Evolutionary conservation across 1,140 invertebrate genomes (phyloP), one percentile per base, ranked within the genome.

Genomic region (Holotrichia oblita): DNA sequence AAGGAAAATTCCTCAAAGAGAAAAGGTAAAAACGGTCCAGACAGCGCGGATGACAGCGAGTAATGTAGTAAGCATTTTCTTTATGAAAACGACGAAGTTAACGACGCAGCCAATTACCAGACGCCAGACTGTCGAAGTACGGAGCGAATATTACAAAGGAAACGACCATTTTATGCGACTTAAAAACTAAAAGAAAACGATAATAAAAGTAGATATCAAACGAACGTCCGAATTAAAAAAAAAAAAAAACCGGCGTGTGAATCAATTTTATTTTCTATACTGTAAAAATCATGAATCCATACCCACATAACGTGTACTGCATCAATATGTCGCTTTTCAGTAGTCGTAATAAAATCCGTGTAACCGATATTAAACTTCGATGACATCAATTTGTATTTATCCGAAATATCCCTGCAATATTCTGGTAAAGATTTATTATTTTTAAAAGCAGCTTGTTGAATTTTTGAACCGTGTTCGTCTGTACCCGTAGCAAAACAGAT

Each of bases 401-500:
- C 78, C 0, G 96, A 96, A 75, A 97, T 91, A 69, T 89, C 85
- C 55, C 90, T 87, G 84, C 96, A 98, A 86, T 96, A 98, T 3
- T 90, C 85, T 40, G 85, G 78, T 22, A 91, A 87, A 0, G 90
- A 84, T 40, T 90, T 82, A 9, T 91, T 90, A 42, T 88, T 85
- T 78, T 86, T 86, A 34, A 87, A 83, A 8, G 97, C 95, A 9
- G 96, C 94, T 87, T 94, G 91, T 87, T 96, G 93, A 82, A 99
- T 94, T 90, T 99, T 99, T 0, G 94, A 93, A 3, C 98, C 98
- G 91, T 99, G 98, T 87, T 99, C 98, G 89, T 99, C 98, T 10
- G 97, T 99, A 12, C 98, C 98, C 55, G 96, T 98, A 55, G 91
- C 92, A 83, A 99, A 94, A 77, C 94, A 89, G 22, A 92, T 87